These are phyloP conservation scores for Onchidella celtica DNA, from an alignment of 2,888 invertebrate genomes.

Conservation along the genomic window DNA sequence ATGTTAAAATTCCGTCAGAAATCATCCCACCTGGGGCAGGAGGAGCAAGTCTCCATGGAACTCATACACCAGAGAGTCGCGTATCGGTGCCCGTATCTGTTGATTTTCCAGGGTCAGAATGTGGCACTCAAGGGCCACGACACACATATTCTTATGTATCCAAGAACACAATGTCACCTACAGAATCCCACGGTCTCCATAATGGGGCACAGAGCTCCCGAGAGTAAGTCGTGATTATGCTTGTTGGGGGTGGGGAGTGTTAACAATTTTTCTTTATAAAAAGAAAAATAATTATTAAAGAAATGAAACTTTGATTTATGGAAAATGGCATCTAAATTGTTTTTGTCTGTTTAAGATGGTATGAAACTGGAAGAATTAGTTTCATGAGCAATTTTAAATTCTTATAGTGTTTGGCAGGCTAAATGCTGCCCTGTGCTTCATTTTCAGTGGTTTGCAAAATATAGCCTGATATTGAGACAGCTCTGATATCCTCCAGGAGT, in stretches of 20 bases:
- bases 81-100: constrained; percentile 48
- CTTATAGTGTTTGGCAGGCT: not conserved
- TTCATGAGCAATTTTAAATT: not conserved
- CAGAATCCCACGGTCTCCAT: constrained; percentile 35
- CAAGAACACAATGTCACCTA: constrained; percentile 17
- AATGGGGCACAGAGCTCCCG: constrained; percentile 48
- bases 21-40: constrained; percentile 32
- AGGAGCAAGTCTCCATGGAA: constrained; percentile 53
- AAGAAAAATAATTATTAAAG: too few species aligned
- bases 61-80: constrained; percentile 49
- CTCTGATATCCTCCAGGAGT: too few species aligned
- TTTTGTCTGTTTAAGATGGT: too few species aligned
- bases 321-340: too few species aligned
- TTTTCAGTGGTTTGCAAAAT: too few species aligned
- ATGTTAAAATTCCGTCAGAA: constrained; percentile 71
- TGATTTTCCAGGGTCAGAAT: constrained; percentile 31
- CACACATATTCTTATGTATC: not conserved
- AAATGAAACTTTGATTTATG: too few species aligned
- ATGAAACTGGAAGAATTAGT: not conserved
- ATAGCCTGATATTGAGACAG: too few species aligned
- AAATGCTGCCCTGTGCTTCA: too few species aligned
- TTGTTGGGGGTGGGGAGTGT: too few species aligned
- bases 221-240: constrained; percentile 49
- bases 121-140: constrained; percentile 15
- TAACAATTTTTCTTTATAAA: too few species aligned